Conservation (phyloP, 1,140 invertebrate genomes). For the Drosophila mayri region DNA sequence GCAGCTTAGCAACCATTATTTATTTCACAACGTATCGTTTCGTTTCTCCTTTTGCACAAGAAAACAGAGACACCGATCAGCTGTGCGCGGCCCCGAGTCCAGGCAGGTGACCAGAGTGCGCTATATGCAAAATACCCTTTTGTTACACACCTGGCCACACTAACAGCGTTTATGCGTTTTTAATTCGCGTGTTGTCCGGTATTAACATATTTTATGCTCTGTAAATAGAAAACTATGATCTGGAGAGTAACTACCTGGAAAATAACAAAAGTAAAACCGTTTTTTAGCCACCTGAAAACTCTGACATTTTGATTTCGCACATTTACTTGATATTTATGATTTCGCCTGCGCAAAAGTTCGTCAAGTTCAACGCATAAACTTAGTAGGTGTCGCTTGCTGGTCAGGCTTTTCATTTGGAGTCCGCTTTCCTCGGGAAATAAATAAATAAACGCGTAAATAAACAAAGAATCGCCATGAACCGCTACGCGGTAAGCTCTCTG, state of each 20-base stretch:
- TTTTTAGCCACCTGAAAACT: too few relatives aligned
- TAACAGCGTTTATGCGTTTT: neutral
- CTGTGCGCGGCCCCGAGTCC: conserved; percentile 10
- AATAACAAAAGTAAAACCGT: neutral
- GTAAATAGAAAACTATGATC: too few relatives aligned
- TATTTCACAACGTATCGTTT: conserved; percentile 28
- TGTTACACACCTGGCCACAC: neutral
- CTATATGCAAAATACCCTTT: accelerated
- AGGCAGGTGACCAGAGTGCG: neutral
- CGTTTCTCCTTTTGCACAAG: conserved; percentile 8
- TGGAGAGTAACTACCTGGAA: neutral
- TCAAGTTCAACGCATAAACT: conserved; percentile 2
- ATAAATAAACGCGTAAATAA: neutral
- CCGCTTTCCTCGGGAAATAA: neutral
- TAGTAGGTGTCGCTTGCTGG: conserved; percentile 4
- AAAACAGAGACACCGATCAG: conserved; percentile 38
- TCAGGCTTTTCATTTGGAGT: neutral
- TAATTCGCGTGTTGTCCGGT: neutral
- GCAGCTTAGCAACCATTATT: conserved; percentile 47
- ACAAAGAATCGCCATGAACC: conserved; percentile 89
- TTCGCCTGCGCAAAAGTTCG: neutral
- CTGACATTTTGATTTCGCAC: neutral
- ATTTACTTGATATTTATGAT: too few relatives aligned
- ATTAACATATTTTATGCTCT: neutral
- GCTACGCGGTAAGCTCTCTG: conserved; percentile 92